Conservation (phyloP, 2,888 invertebrate species). For the Luffia ferchaultella region DNA sequence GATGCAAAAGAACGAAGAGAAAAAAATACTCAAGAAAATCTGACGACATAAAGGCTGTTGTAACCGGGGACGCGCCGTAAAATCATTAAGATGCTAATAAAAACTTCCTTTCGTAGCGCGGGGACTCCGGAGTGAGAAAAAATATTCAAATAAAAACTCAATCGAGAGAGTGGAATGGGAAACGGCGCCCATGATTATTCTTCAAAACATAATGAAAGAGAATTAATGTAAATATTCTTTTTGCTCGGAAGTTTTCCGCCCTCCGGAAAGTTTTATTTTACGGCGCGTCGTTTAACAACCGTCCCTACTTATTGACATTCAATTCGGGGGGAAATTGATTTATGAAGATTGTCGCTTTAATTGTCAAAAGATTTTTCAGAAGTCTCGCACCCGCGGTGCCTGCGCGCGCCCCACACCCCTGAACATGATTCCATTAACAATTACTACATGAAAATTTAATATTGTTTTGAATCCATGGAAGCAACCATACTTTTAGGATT, state of each 20-base stretch:
- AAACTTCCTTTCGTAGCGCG: conserved; percentile 65
- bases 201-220: conserved; percentile 68
- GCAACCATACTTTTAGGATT: no score
- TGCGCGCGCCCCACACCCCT: conserved; percentile 8
- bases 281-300: conserved; percentile 62
- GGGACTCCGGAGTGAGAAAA: conserved; percentile 50
- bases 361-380: conserved; percentile 44
- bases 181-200: conserved; percentile 64
- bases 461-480: no score
- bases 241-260: conserved; percentile 55
- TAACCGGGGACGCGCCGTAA: conserved; percentile 66
- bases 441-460: no score
- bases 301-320: conserved; percentile 67
- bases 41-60: conserved; percentile 68
- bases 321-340: conserved; percentile 66
- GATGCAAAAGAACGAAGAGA: conserved; percentile 64
- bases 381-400: no score
- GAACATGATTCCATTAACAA: conserved; percentile 23
- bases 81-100: conserved; percentile 70
- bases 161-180: conserved; percentile 56
- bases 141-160: conserved; percentile 68
- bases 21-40: conserved; percentile 66
- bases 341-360: conserved; percentile 65
- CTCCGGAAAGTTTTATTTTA: conserved; percentile 66
- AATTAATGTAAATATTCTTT: conserved; percentile 69